A percentile compares a stretch with the other conserved stretches of the same genome.
Evolutionary conservation across 2,113 vertebrate species (phyloP).

Genomic region (Nannobrachium achirus): DNA sequence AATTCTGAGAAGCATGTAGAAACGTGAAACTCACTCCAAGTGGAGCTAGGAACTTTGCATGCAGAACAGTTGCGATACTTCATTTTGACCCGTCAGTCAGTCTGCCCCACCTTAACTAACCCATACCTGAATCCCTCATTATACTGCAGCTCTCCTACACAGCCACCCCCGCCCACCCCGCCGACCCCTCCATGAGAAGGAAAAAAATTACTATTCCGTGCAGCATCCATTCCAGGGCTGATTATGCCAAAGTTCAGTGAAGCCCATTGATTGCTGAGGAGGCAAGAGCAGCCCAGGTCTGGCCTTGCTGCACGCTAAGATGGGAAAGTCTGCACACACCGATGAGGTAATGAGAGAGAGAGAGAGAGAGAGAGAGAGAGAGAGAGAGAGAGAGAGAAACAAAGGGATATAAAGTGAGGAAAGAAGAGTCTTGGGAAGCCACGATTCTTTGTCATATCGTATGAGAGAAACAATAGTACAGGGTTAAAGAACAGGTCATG

Average conservation of each 20-base stretch:
- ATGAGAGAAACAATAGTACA: background rate
- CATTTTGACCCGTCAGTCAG: constrained; percentile 29
- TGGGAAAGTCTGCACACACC: background rate
- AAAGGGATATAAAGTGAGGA: constrained; percentile 2
- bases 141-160: constrained; percentile 26
- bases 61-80: background rate
- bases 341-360: constrained; percentile 26
- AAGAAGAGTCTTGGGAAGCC: no score
- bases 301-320: constrained; percentile 17
- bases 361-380: constrained; percentile 19
- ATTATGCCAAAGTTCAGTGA: constrained; percentile 48
- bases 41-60: background rate
- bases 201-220: constrained; percentile 55
- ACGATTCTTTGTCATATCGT: no score
- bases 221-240: constrained; percentile 35
- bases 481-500: constrained; percentile 16
- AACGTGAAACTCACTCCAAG: no score
- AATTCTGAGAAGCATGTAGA: no score
- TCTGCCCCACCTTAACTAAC: constrained; percentile 22
- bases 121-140: constrained; percentile 38
- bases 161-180: background rate
- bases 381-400: background rate
- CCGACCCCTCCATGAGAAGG: no score
- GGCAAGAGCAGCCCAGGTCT: constrained; percentile 31
- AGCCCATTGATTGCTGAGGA: constrained; percentile 54